phyloP scores from a whole-genome alignment of 2,797 vertebrate genomes.

The Danio tinwini region DNA sequence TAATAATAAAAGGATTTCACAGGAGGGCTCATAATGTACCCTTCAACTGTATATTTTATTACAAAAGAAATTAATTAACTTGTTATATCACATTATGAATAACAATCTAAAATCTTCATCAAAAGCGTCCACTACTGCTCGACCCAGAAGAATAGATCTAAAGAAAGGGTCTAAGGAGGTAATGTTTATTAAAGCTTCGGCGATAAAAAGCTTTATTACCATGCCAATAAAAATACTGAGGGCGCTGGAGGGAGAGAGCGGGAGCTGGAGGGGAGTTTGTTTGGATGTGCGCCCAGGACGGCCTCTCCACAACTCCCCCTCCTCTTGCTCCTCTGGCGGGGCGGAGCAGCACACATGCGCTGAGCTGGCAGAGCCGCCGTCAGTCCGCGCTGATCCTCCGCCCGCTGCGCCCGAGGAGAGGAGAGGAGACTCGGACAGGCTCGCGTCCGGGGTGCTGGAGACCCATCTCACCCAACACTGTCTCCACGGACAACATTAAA shows the following conservation, averaged over 20 bases:
- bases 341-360: constrained; percentile 83
- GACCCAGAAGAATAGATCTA: background rate
- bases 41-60: too few species aligned
- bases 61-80: too few species aligned
- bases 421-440: constrained; percentile 75
- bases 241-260: constrained; percentile 4
- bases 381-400: constrained; percentile 60
- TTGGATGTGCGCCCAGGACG: constrained; percentile 70
- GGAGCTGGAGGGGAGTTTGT: constrained; percentile 24
- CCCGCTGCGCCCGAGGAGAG: constrained; percentile 65
- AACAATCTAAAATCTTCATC: background rate
- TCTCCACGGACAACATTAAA: constrained; percentile 61
- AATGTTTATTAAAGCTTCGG: constrained; percentile 27
- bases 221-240: constrained; percentile 31
- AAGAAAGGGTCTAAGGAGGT: constrained; percentile 15
- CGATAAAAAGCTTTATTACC: constrained; percentile 38
- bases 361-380: constrained; percentile 82
- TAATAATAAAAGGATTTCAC: too few species aligned
- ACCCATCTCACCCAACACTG: constrained; percentile 68
- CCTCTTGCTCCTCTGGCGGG: constrained; percentile 57
- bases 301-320: constrained; percentile 53
- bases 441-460: constrained; percentile 78
- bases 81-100: background rate
- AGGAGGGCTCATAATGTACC: too few species aligned
- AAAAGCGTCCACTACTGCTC: background rate